Evolutionary conservation across 2,888 invertebrate species (phyloP), one percentile per base, ranked within the genome.

Genomic region (Allolobophora icterica): DNA sequence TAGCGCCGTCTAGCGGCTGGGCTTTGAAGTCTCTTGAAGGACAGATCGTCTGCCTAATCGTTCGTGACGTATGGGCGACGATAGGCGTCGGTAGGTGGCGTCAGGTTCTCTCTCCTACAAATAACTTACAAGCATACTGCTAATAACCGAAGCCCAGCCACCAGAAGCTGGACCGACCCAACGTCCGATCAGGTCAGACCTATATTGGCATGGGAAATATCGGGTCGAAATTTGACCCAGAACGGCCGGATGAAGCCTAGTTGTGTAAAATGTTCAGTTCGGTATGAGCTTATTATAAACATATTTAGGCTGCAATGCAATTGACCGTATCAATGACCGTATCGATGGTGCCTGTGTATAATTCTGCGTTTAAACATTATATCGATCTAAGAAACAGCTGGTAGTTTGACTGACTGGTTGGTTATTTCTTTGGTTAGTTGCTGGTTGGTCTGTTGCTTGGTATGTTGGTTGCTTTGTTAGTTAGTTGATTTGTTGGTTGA

Each of bases 31-130:
- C 71, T n/a, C 71, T n/a, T n/a, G 71, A 71, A n/a, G 71, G 71
- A 71, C 71, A n/a, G 30, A 71, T 71, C 30, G 71, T 71, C 71
- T 71, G n/a, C n/a, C 11, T 71, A 71, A 71, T 71, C 71, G 71
- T 71, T 71, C 71, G 71, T 71, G 71, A 71, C 71, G 71, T 71
- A n/a, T 11, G n/a, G 13, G n/a, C 30, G 71, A 71, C 71, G 71
- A 71, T n/a, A 71, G 71, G n/a, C 71, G 71, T 71, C 71, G 71
- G 8, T 71, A n/a, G 71, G n/a, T n/a, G 71, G 71, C 71, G n/a
- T 71, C 71, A n/a, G 71, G n/a, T 71, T 71, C n/a, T 71, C 71
- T 71, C 71, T 71, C 71, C n/a, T 71, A 71, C 71, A 71, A 71
- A 71, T 71, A 71, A 71, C 71, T 71, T 71, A 71, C 71, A 71